These are phyloP conservation scores for Ophioninae sp. DNA, from an alignment of 2,888 invertebrate species.

Conservation along the genomic window DNA sequence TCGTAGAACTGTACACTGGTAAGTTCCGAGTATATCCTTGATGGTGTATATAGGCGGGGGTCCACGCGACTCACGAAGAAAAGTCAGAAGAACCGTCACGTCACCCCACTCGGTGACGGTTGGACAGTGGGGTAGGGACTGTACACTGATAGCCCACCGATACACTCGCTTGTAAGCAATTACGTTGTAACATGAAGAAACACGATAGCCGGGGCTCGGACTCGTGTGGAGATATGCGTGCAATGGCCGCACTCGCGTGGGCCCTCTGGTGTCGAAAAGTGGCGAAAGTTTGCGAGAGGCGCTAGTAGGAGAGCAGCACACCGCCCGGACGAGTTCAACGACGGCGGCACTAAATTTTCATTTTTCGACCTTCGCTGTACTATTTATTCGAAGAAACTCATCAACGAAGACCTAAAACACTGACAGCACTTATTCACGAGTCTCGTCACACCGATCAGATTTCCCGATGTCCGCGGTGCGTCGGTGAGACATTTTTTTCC, in stretches of 20 bases:
- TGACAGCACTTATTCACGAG: not conserved
- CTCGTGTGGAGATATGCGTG: not conserved
- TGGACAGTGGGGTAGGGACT: not conserved
- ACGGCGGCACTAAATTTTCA: not conserved
- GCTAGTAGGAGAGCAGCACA: not conserved
- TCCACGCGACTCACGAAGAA: not conserved
- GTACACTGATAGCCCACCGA: not conserved
- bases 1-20: not conserved
- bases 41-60: not conserved
- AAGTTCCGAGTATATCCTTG: not conserved
- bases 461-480: not conserved
- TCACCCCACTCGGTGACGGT: not conserved
- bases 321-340: slow-evolving; percentile 54
- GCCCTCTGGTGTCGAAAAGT: slow-evolving; percentile 25
- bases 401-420: not conserved
- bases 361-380: not conserved
- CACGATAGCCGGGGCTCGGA: not conserved
- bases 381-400: not conserved
- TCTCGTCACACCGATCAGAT: not conserved
- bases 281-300: not conserved
- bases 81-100: not conserved
- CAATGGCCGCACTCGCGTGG: slow-evolving; percentile 25
- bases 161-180: not conserved
- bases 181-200: not conserved
- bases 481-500: no score